Evolutionary conservation across 2,113 vertebrate species (phyloP).

Genomic region (Delphinapterus leucas): DNA sequence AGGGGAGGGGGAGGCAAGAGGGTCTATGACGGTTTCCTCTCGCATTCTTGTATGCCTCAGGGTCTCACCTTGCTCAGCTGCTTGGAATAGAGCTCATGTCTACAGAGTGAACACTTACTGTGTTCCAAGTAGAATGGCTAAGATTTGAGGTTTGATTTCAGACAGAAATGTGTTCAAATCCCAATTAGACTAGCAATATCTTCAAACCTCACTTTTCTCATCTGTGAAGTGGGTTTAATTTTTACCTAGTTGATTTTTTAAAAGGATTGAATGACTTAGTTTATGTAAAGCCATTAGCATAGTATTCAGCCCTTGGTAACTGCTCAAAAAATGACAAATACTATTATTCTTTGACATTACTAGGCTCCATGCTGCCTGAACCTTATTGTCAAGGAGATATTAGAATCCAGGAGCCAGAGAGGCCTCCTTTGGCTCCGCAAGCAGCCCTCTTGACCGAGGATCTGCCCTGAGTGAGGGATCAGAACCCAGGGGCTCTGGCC

Average conservation of each 20-base stretch:
- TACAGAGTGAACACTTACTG: not conserved
- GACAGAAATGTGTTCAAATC: not conserved
- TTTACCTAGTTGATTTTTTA: not conserved
- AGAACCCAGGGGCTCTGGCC: not conserved
- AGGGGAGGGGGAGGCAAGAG: fast-evolving
- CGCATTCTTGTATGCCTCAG: fast-evolving
- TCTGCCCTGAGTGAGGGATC: too few species aligned
- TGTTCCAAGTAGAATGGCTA: not conserved
- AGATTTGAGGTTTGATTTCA: not conserved
- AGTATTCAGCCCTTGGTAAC: not conserved
- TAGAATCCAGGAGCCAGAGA: not conserved
- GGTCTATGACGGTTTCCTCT: not conserved
- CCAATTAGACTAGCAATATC: not conserved
- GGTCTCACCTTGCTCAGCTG: not conserved
- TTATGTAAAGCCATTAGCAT: not conserved
- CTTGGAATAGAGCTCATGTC: not conserved
- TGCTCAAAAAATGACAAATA: not conserved
- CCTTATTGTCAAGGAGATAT: not conserved
- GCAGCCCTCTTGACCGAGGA: too few species aligned
- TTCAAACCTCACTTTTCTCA: not conserved
- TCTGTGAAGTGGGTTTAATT: not conserved
- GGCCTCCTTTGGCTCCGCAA: not conserved
- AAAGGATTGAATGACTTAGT: not conserved
- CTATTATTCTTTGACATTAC: not conserved
- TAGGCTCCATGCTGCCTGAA: not conserved